A percentile compares a stretch with the other conserved stretches of the same genome.
Conservation (phyloP, 2,113 vertebrate species). For the Podarcis raffonei region DNA sequence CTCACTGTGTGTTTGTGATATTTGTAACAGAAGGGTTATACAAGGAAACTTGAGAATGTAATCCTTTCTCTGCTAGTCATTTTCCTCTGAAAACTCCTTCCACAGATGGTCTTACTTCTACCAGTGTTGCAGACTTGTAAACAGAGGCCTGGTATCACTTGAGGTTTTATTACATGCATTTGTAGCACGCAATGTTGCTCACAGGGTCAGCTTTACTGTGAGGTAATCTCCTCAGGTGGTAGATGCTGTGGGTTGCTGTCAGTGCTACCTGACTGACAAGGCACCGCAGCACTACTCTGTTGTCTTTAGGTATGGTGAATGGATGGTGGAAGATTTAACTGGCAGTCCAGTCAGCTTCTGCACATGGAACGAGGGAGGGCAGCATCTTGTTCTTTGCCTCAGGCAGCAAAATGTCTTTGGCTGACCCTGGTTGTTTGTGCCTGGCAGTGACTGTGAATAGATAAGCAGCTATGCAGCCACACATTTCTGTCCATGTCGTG, state of each 20-base stretch:
- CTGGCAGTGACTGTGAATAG: not conserved
- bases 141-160: not conserved
- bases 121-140: not conserved
- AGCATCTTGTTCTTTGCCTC: too few relatives aligned
- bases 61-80: not conserved
- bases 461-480: not conserved
- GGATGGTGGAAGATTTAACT: too few relatives aligned
- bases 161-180: not conserved
- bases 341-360: too few relatives aligned
- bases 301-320: too few relatives aligned
- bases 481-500: not conserved
- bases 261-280: too few relatives aligned
- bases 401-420: too few relatives aligned
- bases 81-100: not conserved
- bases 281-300: too few relatives aligned
- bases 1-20: too few relatives aligned
- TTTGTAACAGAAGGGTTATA: not conserved
- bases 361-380: too few relatives aligned
- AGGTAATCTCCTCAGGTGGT: too few relatives aligned
- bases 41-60: not conserved
- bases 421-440: not conserved
- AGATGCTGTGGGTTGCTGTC: too few relatives aligned
- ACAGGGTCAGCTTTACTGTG: too few relatives aligned
- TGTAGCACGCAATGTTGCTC: not conserved
- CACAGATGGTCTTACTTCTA: not conserved